A percentile compares a stretch with the other conserved stretches of the same genome.
These are phyloP conservation scores for Alethe diademata DNA, from an alignment of 2,113 vertebrate genomes.

Conservation along the genomic window DNA sequence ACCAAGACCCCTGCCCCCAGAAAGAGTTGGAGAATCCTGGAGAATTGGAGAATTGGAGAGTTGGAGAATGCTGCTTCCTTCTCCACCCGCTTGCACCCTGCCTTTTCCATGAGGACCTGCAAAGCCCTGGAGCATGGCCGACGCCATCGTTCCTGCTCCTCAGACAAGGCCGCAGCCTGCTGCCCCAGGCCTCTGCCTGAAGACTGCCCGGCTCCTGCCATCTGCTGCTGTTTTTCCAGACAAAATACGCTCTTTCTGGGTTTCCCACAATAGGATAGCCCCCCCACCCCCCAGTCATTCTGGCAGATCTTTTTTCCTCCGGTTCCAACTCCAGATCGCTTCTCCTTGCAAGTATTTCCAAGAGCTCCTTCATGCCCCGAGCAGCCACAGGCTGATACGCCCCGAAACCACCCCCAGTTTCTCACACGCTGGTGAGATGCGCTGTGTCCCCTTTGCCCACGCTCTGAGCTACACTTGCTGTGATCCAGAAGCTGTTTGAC, in stretches of 20 bases:
- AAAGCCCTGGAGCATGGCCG: fast-evolving
- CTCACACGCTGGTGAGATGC: neutral
- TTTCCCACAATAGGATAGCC: neutral
- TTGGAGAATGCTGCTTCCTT: neutral
- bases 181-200: neutral
- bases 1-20: neutral
- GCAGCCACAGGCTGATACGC: neutral
- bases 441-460: neutral
- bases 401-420: neutral
- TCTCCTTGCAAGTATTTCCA: neutral
- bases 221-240: slow-evolving; percentile 38
- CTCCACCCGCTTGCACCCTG: neutral
- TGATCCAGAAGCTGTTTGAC: slow-evolving; percentile 49
- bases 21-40: neutral
- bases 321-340: neutral
- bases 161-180: fast-evolving
- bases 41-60: too few relatives aligned
- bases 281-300: neutral
- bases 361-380: neutral
- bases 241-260: neutral
- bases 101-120: neutral
- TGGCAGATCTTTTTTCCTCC: slow-evolving; percentile 24
- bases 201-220: neutral
- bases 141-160: neutral
- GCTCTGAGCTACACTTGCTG: neutral